Conservation (phyloP, 2,888 invertebrate species). For the Melanotus villosus region DNA sequence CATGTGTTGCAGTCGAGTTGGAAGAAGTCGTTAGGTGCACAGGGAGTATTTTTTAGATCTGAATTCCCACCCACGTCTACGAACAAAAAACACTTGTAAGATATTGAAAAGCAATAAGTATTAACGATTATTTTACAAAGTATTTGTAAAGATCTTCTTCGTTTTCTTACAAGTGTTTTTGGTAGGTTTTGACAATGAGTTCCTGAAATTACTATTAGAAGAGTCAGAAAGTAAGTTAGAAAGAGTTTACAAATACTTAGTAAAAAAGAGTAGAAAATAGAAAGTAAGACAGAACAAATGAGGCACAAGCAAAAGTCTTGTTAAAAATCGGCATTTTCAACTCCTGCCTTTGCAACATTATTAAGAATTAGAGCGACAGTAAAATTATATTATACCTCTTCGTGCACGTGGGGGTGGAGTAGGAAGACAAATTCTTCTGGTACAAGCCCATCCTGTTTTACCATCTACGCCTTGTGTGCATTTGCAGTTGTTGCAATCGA, state of each 20-base stretch:
- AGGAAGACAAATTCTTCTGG: slow-evolving; percentile 18
- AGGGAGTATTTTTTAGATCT: slow-evolving; percentile 65
- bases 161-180: slow-evolving; percentile 45
- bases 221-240: slow-evolving; percentile 18
- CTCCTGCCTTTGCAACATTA: too few relatives aligned
- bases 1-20: slow-evolving; percentile 74
- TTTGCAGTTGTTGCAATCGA: slow-evolving; percentile 41
- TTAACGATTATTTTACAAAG: slow-evolving; percentile 36
- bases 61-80: slow-evolving; percentile 57
- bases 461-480: slow-evolving; percentile 57
- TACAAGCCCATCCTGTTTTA: slow-evolving; percentile 29
- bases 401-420: slow-evolving; percentile 38
- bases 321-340: too few relatives aligned
- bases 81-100: slow-evolving; percentile 51
- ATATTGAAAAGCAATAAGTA: not conserved
- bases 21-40: slow-evolving; percentile 71
- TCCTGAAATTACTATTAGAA: not conserved
- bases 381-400: slow-evolving; percentile 17
- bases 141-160: slow-evolving; percentile 42
- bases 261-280: slow-evolving; percentile 31
- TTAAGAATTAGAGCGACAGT: not conserved
- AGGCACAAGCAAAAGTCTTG: too few relatives aligned
- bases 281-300: not conserved
- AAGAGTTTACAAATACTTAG: slow-evolving; percentile 53
- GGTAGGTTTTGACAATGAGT: slow-evolving; percentile 11